These are phyloP conservation scores for Schmidtea mediterranea DNA, from an alignment of 1,140 invertebrate genomes.

Conservation along the genomic window DNA sequence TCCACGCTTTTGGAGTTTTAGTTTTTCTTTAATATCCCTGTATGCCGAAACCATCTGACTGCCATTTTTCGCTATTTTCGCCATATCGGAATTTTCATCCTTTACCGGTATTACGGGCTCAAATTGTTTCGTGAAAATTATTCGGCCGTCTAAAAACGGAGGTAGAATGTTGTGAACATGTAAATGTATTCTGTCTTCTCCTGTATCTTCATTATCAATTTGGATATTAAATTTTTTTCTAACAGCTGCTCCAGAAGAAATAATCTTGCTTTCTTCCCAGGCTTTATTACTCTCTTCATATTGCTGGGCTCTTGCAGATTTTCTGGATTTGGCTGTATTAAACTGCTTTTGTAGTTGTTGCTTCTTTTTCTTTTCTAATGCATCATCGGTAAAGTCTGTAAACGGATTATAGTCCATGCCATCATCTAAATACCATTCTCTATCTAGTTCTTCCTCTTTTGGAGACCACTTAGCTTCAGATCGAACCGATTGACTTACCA, in stretches of 20 bases:
- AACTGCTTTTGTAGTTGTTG: conserved; percentile 59
- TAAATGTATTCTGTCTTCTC: conserved; percentile 70
- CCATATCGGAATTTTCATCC: conserved; percentile 93
- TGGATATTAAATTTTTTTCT: conserved; percentile 65
- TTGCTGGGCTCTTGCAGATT: conserved; percentile 72
- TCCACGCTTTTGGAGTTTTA: conserved; percentile 86
- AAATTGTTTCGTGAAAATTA: conserved; percentile 94
- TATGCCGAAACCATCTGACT: conserved; percentile 53
- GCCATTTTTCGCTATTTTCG: conserved; percentile 76
- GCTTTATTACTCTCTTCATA: conserved; percentile 73
- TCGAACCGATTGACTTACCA: too few relatives aligned
- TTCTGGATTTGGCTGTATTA: conserved; percentile 34
- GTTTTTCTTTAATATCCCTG: conserved; percentile 76
- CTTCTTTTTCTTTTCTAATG: conserved; percentile 63
- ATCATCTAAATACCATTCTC: too few relatives aligned
- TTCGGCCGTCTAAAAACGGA: conserved; percentile 86
- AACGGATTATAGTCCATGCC: conserved; percentile 42
- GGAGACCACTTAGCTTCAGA: too few relatives aligned
- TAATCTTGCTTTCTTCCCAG: conserved; percentile 92
- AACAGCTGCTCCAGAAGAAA: conserved; percentile 73
- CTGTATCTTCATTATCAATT: conserved; percentile 49
- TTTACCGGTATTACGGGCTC: conserved; percentile 68
- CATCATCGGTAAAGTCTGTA: conserved; percentile 56
- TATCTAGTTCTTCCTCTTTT: too few relatives aligned
- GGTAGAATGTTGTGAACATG: conserved; percentile 93